A percentile compares a stretch with the other conserved stretches of the same genome.
phyloP scores from a whole-genome alignment of 1,140 invertebrate genomes.

The Harlomillsia oculata region DNA sequence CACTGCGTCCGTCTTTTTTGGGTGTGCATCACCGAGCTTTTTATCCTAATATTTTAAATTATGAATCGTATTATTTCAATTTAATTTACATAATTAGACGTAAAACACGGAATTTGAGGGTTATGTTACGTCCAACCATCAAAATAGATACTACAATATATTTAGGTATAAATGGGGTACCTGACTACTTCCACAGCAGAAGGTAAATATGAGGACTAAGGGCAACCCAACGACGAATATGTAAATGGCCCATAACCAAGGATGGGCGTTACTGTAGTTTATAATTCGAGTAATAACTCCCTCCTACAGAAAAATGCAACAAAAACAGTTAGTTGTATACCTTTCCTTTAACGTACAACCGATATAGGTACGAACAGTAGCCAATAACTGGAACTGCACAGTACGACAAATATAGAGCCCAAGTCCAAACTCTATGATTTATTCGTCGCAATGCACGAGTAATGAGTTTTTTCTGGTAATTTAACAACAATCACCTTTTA shows the following conservation, averaged over 20 bases:
- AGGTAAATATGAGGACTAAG: slow-evolving; percentile 58
- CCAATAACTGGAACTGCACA: slow-evolving; percentile 57
- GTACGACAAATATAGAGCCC: slow-evolving; percentile 66
- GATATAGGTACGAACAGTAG: slow-evolving; percentile 53
- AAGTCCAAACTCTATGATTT: slow-evolving; percentile 66
- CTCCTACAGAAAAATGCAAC: slow-evolving; percentile 54
- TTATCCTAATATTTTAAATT: slow-evolving; percentile 14
- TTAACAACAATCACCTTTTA: no score
- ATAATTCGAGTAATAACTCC: slow-evolving; percentile 67
- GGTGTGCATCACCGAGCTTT: slow-evolving; percentile 40
- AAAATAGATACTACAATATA: not conserved
- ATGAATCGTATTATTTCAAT: not conserved
- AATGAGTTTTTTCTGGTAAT: no score
- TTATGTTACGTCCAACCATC: slow-evolving; percentile 8
- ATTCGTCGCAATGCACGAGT: slow-evolving; percentile 47
- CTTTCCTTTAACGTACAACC: slow-evolving; percentile 43
- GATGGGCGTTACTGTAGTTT: slow-evolving; percentile 73
- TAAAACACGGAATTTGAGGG: slow-evolving; percentile 4
- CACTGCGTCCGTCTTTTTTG: slow-evolving; percentile 53
- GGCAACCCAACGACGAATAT: slow-evolving; percentile 69
- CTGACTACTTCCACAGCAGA: slow-evolving; percentile 60
- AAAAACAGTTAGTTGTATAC: no score
- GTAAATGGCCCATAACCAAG: slow-evolving; percentile 58
- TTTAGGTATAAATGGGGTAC: slow-evolving; percentile 2
- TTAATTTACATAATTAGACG: not conserved